phyloP scores from a whole-genome alignment of 2,888 invertebrate species.

The Patella pellucida region DNA sequence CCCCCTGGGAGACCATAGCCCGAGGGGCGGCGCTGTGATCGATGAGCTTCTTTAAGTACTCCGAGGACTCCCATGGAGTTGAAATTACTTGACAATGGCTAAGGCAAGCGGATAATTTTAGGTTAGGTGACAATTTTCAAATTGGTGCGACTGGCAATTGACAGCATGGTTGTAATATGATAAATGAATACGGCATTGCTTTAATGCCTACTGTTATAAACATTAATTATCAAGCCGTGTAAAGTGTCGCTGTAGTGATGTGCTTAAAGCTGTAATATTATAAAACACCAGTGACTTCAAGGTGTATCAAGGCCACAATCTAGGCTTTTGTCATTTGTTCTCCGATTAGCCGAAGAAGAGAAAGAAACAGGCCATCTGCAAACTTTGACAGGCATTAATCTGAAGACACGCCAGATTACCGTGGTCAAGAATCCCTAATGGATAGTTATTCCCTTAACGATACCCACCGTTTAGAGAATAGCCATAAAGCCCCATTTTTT shows the following conservation, averaged over 20 bases:
- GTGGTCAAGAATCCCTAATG: no score
- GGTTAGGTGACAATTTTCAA: conserved; percentile 4
- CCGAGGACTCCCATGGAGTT: conserved; percentile 5
- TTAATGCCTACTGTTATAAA: background rate
- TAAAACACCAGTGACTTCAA: background rate
- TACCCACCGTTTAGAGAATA: no score
- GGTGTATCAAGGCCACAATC: no score
- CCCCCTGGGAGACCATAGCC: conserved; percentile 10
- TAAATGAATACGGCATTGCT: background rate
- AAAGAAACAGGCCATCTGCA: no score
- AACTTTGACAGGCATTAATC: no score
- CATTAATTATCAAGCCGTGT: no score
- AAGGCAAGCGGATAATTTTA: conserved; percentile 5
- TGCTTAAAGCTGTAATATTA: background rate
- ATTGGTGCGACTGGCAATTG: conserved; percentile 5
- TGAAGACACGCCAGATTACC: no score
- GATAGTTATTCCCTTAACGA: no score
- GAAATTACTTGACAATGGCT: conserved; percentile 1
- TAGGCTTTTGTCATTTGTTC: no score
- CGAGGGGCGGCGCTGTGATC: conserved; percentile 10
- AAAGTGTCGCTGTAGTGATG: no score
- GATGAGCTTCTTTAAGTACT: conserved; percentile 7
- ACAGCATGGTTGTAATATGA: background rate
- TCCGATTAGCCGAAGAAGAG: no score
- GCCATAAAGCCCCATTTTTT: no score